Percentiles rank a stretch among this genome's conserved stretches.
These are phyloP conservation scores for Propithecus coquereli DNA, from an alignment of 2,113 vertebrate genomes.

Conservation along the genomic window DNA sequence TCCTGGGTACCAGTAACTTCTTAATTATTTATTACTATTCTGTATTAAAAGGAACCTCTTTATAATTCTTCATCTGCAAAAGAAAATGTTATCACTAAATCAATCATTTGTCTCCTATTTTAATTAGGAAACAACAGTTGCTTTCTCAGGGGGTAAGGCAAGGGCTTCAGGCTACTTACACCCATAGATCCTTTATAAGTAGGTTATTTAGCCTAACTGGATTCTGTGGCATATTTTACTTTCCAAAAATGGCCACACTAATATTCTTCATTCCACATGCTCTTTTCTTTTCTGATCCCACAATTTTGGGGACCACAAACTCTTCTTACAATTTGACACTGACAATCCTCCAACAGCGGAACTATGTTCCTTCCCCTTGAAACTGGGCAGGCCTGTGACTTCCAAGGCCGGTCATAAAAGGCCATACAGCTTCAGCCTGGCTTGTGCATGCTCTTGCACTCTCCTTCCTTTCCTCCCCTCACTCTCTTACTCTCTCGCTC, in stretches of 20 bases:
- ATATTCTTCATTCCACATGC: background rate
- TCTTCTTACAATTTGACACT: background rate
- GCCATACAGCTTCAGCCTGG: background rate
- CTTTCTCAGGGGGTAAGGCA: background rate
- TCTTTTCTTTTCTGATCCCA: background rate
- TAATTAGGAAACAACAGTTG: background rate
- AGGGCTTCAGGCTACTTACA: background rate
- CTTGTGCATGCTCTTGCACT: background rate
- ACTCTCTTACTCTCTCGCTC: background rate
- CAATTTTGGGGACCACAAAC: background rate
- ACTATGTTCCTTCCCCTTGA: background rate
- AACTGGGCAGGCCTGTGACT: background rate
- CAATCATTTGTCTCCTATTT: background rate
- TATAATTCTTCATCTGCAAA: slow-evolving; percentile 13
- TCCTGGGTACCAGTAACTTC: background rate
- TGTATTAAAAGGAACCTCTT: background rate
- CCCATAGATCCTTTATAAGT: background rate
- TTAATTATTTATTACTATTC: background rate
- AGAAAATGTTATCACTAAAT: background rate
- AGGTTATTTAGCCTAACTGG: background rate
- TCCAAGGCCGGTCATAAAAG: background rate
- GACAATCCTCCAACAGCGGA: background rate
- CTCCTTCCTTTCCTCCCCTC: background rate
- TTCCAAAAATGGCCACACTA: background rate
- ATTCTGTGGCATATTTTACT: background rate